A percentile compares a stretch with the other conserved stretches of the same genome.
Conservation (phyloP, 2,888 invertebrate genomes). For the Agelastica alni region DNA sequence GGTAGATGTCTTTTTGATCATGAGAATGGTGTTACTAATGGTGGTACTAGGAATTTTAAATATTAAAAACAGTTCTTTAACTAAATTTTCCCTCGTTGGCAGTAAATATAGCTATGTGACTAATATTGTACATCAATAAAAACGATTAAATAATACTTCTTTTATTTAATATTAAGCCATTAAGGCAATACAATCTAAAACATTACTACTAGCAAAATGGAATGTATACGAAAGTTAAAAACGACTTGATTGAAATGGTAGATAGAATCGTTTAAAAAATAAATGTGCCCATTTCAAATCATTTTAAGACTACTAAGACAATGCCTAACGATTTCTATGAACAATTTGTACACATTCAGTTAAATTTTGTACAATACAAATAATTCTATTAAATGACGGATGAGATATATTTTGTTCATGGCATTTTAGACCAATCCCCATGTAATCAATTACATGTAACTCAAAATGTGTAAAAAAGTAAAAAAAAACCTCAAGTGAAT, state of each 20-base stretch:
- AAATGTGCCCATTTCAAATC: constrained; percentile 9
- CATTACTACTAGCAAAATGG: constrained; percentile 17
- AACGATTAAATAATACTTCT: constrained; percentile 1
- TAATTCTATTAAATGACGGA: constrained; percentile 25
- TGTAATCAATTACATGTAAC: background rate
- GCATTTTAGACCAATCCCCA: background rate
- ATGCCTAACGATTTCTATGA: constrained; percentile 26
- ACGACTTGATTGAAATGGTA: constrained; percentile 3
- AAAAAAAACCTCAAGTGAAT: background rate
- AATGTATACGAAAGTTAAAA: constrained; percentile 15
- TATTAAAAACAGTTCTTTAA: too few relatives aligned
- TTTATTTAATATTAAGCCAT: constrained; percentile 23
- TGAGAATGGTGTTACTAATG: too few relatives aligned
- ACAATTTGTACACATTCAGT: constrained; percentile 37
- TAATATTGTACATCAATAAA: constrained; percentile 6
- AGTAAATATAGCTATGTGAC: background rate
- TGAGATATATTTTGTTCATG: constrained; percentile 31
- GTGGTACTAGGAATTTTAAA: too few relatives aligned
- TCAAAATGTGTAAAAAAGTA: background rate
- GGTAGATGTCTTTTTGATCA: too few relatives aligned
- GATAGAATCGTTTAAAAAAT: constrained; percentile 3
- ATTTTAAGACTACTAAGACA: constrained; percentile 5
- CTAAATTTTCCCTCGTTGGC: too few relatives aligned
- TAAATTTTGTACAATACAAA: constrained; percentile 30
- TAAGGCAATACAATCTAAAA: constrained; percentile 16